Evolutionary conservation across 2,113 vertebrate species (phyloP).

Genomic region (cat (Felis catus)): F.catus_Fca126_mat1.0 CM031413.1:53338001-53338500

Average conservation of each 20-base stretch:
- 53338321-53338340: neutral
- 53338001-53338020: neutral
- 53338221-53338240: conserved; percentile 47
- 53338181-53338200: neutral
- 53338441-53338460: neutral
- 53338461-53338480: neutral
- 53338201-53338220: neutral
- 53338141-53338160: neutral
- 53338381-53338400: neutral
- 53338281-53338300: conserved; percentile 28
- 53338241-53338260: neutral
- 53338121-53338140: neutral
- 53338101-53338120: conserved; percentile 16
- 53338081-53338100: conserved; percentile 29
- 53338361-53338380: neutral
- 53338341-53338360: neutral
- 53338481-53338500: neutral
- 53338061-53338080: neutral
- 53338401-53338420: neutral
- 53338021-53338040: neutral
- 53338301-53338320: neutral
- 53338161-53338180: neutral
- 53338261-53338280: conserved; percentile 9
- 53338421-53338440: neutral
- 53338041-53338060: conserved; percentile 22